phyloP scores from a whole-genome alignment of 2,113 vertebrate species.

The Phalacrocorax pelagicus region DNA sequence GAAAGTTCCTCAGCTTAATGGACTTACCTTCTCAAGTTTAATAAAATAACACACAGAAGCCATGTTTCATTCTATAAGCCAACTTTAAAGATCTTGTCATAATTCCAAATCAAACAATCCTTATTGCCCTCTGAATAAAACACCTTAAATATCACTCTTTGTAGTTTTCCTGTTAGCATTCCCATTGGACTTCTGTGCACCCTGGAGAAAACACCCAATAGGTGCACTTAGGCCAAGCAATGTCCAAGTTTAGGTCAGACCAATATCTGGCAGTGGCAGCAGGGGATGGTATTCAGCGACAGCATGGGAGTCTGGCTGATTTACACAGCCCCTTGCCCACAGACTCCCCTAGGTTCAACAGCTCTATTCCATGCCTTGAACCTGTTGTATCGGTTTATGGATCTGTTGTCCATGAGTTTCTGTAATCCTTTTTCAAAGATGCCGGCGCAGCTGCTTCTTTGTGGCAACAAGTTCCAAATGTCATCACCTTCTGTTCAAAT shows the following conservation, averaged over 20 bases:
- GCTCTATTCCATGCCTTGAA: accelerated
- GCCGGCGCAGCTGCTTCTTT: not conserved
- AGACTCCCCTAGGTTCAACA: not conserved
- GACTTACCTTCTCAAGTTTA: not conserved
- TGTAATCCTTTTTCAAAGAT: not conserved
- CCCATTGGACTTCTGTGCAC: not conserved
- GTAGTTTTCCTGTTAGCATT: not conserved
- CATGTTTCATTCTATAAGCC: not conserved
- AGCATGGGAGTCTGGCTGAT: not conserved
- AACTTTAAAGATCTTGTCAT: not conserved
- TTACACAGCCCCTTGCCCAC: not conserved
- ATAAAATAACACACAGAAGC: not conserved
- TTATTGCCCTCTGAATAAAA: not conserved
- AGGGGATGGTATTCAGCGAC: not conserved
- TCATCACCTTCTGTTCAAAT: not conserved
- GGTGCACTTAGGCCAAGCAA: not conserved
- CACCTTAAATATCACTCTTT: not conserved
- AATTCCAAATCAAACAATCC: not conserved
- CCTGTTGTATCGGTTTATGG: not conserved
- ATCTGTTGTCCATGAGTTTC: not conserved
- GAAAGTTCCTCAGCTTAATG: not conserved
- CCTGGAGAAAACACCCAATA: not conserved
- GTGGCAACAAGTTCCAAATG: not conserved
- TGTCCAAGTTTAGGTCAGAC: not conserved
- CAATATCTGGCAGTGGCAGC: not conserved